Base-by-base conservation (phyloP, 2,888 invertebrate species). In the Sphecodes monilicornis region DNA sequence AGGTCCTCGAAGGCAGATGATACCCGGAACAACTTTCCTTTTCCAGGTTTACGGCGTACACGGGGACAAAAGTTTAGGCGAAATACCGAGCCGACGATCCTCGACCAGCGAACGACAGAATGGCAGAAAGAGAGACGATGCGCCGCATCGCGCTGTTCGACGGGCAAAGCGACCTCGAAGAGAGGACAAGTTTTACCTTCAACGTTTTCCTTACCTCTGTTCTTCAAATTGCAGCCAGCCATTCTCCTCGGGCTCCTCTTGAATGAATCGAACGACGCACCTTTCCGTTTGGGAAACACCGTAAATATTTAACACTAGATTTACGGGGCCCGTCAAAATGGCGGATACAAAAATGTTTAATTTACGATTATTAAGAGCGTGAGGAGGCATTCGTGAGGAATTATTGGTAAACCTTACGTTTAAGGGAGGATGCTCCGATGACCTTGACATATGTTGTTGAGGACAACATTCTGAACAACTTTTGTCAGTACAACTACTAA, bases 21-120 rank as follows among this genome's bases (percentile, higher is more conserved):
- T 81, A 88, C 84, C 88, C 87, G 85, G 85, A 88, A 90, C 86
- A 90, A 90, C 89, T 90, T 90, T 86, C 89, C 87, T 86, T 90
- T 82, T 79, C 32, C 82, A 71, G 66, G 60, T 66, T 77, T 85
- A 57, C 75, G 46, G 22, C 66, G 70, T 41, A 41, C 80, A 70
- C 78, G 39, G 26, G 54, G 39, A 75, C 60, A 29, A 70, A 57
- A 74, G 43, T 57, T 57, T 60, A 66, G 69, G 5, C 36, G 60
- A 69, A 80, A 83, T 66, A 66, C 76, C 69, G 43, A 22, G 10
- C 69, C 13, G 76, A 43, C 71, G 64, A 83, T 77, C 81, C 68
- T 69, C 70, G 22, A 22, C 32, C 29, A 36, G 66, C 10, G 36
- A 13, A 11, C 66, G n/a, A 36, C 22, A 36, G 66, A 66, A 36